Conservation (phyloP, 2,797 vertebrate species). For the Diglossa cyanea region DNA sequence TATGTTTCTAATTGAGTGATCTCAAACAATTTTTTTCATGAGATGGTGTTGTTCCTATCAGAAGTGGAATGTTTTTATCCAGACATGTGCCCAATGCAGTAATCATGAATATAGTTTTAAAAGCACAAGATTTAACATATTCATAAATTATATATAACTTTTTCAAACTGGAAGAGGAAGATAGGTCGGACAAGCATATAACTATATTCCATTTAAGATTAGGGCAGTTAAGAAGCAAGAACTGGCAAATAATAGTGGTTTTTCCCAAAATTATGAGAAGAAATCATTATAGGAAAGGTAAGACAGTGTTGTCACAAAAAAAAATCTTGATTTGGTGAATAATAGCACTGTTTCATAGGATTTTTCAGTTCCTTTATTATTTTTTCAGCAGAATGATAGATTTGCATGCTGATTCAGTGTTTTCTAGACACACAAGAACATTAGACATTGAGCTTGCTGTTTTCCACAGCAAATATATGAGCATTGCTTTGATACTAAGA, state of each 20-base stretch:
- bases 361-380: background rate
- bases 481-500: background rate
- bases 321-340: background rate
- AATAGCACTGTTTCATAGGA: background rate
- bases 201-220: background rate
- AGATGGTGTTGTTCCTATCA: background rate
- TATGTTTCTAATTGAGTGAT: background rate
- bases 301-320: background rate
- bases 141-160: slow-evolving; percentile 4
- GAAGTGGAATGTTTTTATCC: background rate
- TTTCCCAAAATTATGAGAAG: background rate
- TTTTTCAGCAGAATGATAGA: background rate
- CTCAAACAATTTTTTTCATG: background rate
- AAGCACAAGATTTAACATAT: background rate
- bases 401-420: background rate
- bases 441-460: background rate
- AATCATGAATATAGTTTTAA: background rate
- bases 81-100: background rate
- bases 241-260: background rate
- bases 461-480: background rate
- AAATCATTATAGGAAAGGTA: background rate
- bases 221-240: background rate
- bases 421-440: background rate
- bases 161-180: background rate
- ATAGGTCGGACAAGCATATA: background rate